phyloP scores from a whole-genome alignment of 2,113 vertebrate genomes.

The Ptychochromis oligacanthus region DNA sequence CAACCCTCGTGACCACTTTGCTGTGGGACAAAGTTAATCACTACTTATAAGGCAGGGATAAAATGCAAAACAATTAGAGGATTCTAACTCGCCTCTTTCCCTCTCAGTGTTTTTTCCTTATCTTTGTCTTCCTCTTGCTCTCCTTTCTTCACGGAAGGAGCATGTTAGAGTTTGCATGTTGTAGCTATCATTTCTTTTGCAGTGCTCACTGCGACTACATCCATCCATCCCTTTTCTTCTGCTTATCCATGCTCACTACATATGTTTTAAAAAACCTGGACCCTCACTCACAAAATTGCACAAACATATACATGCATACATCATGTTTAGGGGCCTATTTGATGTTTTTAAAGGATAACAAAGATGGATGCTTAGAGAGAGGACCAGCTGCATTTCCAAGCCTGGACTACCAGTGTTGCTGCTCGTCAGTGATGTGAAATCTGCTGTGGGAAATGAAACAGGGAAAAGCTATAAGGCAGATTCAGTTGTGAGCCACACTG shows the following conservation, averaged over 20 bases:
- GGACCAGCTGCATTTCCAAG: conserved; percentile 36
- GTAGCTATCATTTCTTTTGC: conserved; percentile 47
- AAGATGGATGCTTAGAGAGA: conserved; percentile 35
- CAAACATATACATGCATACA: neutral
- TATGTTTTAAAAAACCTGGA: conserved; percentile 44
- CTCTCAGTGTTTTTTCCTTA: neutral
- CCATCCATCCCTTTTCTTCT: too few relatives aligned
- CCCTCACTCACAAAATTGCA: neutral
- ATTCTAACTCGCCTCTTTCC: neutral
- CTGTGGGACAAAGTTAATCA: neutral
- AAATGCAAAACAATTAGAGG: conserved; percentile 1
- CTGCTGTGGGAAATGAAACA: conserved; percentile 11
- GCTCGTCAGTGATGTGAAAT: conserved; percentile 19
- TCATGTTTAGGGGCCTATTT: conserved; percentile 39
- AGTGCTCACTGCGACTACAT: too few relatives aligned
- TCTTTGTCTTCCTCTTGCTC: neutral
- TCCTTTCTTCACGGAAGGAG: conserved; percentile 16
- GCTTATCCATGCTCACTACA: conserved; percentile 19
- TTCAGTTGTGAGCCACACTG: conserved; percentile 7
- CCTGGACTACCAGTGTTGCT: conserved; percentile 39
- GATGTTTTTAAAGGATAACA: conserved; percentile 44
- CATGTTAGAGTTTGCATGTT: conserved; percentile 55
- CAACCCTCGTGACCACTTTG: neutral
- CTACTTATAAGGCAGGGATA: conserved; percentile 24
- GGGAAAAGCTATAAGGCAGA: conserved; percentile 6